phyloP scores from a whole-genome alignment of 2,888 invertebrate genomes.

The Drosophila recens region DNA sequence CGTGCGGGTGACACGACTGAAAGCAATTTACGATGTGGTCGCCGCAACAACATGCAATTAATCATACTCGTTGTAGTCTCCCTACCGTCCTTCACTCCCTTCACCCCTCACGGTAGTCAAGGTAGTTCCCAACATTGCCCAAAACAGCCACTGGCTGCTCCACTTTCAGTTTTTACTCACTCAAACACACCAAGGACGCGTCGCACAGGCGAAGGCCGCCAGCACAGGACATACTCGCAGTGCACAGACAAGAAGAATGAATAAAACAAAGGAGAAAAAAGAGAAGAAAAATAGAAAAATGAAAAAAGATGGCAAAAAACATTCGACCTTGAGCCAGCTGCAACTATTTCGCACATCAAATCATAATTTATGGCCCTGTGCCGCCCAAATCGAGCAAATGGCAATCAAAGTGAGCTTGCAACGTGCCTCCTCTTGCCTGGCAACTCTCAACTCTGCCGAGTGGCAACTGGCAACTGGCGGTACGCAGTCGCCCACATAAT shows the following conservation, averaged over 20 bases:
- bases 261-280: neutral
- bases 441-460: slow-evolving; percentile 24
- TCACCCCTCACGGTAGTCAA: neutral
- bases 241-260: slow-evolving; percentile 4
- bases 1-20: slow-evolving; percentile 61
- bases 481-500: slow-evolving; percentile 80
- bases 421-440: neutral
- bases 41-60: slow-evolving; percentile 72
- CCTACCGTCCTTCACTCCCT: neutral
- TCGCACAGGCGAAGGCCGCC: slow-evolving; percentile 35
- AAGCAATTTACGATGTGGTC: slow-evolving; percentile 68
- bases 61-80: slow-evolving; percentile 50
- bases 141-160: slow-evolving; percentile 39
- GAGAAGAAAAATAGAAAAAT: neutral
- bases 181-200: slow-evolving; percentile 50
- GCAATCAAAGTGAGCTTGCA: slow-evolving; percentile 40
- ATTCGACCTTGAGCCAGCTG: slow-evolving; percentile 43
- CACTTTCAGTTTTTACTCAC: slow-evolving; percentile 39
- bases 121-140: slow-evolving; percentile 34
- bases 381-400: slow-evolving; percentile 17
- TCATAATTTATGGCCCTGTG: slow-evolving; percentile 70
- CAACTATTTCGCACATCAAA: slow-evolving; percentile 73
- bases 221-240: slow-evolving; percentile 10
- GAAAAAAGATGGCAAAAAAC: slow-evolving; percentile 8
- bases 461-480: slow-evolving; percentile 31